Evolutionary conservation across 1,140 invertebrate species (phyloP), one percentile per base, ranked within the genome.

Genomic region (Drosophila yakuba): DNA sequence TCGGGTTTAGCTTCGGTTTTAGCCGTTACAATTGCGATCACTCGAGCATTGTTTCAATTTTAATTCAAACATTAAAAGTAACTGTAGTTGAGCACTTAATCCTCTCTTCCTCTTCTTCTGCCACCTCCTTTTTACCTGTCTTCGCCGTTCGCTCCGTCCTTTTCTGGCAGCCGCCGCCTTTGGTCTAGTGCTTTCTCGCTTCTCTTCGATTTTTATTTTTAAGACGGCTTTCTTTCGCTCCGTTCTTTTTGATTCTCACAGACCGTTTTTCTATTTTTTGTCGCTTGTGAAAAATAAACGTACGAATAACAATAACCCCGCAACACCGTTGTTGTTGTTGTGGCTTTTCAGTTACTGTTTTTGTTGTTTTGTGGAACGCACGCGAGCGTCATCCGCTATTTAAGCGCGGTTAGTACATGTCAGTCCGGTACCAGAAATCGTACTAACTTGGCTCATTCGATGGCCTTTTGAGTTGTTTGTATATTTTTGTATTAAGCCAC

Each of bases 361-460:
- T 60, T 63, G 54, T 64, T 66, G 63, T 58, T 75, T 67, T 62
- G 66, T 61, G 58, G 60, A 80, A 67, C 75, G 61, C 79, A 86
- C 83, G 84, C 83, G 81, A 84, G 63, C 73, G 80, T 79, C 62
- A 58, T 86, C 83, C 84, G 83, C 73, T 74, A 61, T 62, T 14
- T 51, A 51, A 32, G 28, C 83, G 78, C 58, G 78, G 57, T 77
- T 82, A 75, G 67, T 71, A 74, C 78, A 75, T 81, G 74, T 75
- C 74, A 79, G 60, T 60, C n/a, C 39, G 61, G 61, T 64, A 63
- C 61, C 76, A 71, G 72, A 86, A 52, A 62, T 76, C 80, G 60
- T 75, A 85, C 78, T 85, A 85, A 82, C 74, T 58, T 79, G 36
- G 63, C 63, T 47, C 44, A 48, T n/a, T 32, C 47, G 47, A 1